Evolutionary conservation across 2,113 vertebrate genomes (phyloP), one percentile per base, ranked within the genome.

Genomic region (Thermophis baileyi): DNA sequence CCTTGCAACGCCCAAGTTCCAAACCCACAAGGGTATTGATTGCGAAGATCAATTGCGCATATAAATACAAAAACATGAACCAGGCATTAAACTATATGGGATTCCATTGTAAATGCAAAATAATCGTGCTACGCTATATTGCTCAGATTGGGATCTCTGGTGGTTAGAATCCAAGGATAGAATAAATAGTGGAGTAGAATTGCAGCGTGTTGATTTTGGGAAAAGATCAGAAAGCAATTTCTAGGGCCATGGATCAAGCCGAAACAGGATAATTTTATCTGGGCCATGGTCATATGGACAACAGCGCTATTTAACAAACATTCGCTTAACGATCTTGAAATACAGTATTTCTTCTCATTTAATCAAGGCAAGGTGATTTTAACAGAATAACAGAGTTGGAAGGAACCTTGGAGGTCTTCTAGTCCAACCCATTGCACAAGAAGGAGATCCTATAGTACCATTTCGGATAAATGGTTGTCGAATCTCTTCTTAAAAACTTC

Each of bases 1-100:
- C 85, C 90, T 94, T 91, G 92, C 51, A 93, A 94, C 18, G 90
- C 90, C 86, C 86, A 94, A 49, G 87, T 94, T 92, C 92, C 88
- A 54, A 89, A 92, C 96, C 96, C 95, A 93, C 10, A 81, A 94
- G 94, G 94, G 93, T 96, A 97, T 96, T 95, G 97, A 97, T 97
- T 96, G 86, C 0, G n/a, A 96, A 94, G 94, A 97, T 97, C 96
- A 95, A 97, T 98, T 96, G 93, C 96, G 92, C 96, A 97, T 97
- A 96, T 96, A 98, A 98, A 97, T 97, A 60, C 27, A 60, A 87
- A 51, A 63, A 69, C 94, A 49, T 9, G 60, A 96, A 93, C 95
- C 95, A 97, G 95, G 96, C 96, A 96, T 96, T 96, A 97, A 96
- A 94, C 90, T 90, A 89, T 93, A 91, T 44, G 93, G 95, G 95